phyloP scores from a whole-genome alignment of 2,113 vertebrate genomes.

The Gymnocephalus cernua region DNA sequence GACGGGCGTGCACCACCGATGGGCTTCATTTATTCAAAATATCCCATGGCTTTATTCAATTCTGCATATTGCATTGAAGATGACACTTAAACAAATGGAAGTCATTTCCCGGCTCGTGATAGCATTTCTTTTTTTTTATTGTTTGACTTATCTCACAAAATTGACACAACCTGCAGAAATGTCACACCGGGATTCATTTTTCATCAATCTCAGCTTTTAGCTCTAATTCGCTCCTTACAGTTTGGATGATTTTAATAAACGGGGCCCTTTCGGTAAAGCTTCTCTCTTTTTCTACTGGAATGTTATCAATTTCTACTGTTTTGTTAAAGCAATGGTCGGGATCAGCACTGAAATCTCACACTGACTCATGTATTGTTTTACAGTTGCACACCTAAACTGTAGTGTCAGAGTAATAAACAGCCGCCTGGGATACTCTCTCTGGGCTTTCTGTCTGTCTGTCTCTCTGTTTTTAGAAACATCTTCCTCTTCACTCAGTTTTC shows the following conservation, averaged over 20 bases:
- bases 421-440: slow-evolving; percentile 53
- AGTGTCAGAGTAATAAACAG: slow-evolving; percentile 70
- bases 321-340: slow-evolving; percentile 18
- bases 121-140: background rate
- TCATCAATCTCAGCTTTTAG: slow-evolving; percentile 15
- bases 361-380: slow-evolving; percentile 71
- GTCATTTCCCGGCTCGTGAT: background rate
- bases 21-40: slow-evolving; percentile 49
- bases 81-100: slow-evolving; percentile 21
- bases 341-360: slow-evolving; percentile 53
- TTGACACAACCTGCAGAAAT: background rate
- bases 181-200: slow-evolving; percentile 15
- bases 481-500: background rate
- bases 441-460: slow-evolving; percentile 31
- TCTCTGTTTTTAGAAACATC: background rate
- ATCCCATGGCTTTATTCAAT: slow-evolving; percentile 31
- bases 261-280: slow-evolving; percentile 31
- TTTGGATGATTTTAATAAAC: slow-evolving; percentile 40
- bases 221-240: background rate
- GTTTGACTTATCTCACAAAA: slow-evolving; percentile 12
- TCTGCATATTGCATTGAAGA: background rate
- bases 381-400: slow-evolving; percentile 68
- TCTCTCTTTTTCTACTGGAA: slow-evolving; percentile 56
- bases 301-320: slow-evolving; percentile 59
- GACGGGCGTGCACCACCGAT: background rate